Base-by-base conservation (phyloP, 2,888 invertebrate genomes). In the Iselma pallidipennis region DNA sequence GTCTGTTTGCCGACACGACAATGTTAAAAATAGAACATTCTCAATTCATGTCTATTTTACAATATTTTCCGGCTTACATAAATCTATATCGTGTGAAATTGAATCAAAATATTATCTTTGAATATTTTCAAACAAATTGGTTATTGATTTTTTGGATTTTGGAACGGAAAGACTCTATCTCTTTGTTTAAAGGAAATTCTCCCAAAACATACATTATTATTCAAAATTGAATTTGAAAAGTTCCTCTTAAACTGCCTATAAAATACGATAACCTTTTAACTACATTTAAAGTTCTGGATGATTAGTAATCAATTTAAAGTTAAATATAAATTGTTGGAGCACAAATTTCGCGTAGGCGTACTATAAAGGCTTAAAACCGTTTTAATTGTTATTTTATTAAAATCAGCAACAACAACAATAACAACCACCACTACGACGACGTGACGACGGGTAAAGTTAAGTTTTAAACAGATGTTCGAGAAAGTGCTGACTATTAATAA, bases 251-350 rank as follows among this genome's bases (percentile, higher is more conserved):
- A 59, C 55, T 26, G 42, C 37, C 37, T 58, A 48, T 48, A 58
- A 53, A 29, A 58, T 58, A 55, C 37, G 49, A 55, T 55, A 59
- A 49, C 55, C 54, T 49, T n/a, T 16, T 16, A 49, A 59, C 50
- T 55, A 42, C 42, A 50, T 59, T 59, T 59, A 55, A 59, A 59
- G 49, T 59, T 59, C 48, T 58, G n/a, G 58, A 59, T 55, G 55
- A 59, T 50, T 42, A 25, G 59, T 59, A 59, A 59, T 59, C 55
- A 59, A 59, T 59, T 58, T 59, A 54, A 29, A 55, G 53, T 54
- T n/a, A n/a, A 37, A 37, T 37, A 16, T 54, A 59, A 49, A 54
- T 49, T 59, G 55, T 50, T 59, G 26, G 14, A 54, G 59, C 50
- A 55, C 55, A 59, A 59, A 59, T 55, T 55, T 33, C 54, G 54